Evolutionary conservation across 2,888 invertebrate species (phyloP).

Genomic region (Drosophila algonquin): DNA sequence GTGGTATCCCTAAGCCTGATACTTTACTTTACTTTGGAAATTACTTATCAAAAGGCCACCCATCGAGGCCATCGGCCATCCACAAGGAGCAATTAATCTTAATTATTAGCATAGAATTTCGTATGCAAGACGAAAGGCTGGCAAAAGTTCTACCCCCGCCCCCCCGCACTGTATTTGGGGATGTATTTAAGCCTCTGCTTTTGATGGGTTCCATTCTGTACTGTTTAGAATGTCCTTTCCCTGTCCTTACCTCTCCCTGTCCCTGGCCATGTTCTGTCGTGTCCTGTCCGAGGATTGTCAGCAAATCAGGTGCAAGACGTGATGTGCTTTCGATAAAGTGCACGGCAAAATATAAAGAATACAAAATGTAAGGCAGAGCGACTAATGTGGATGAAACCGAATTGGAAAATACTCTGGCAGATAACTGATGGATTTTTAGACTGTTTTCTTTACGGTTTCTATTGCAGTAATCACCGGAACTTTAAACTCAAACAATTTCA

Average conservation of each 20-base stretch:
- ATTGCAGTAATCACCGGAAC: too few species aligned
- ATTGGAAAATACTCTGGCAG: neutral
- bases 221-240: constrained; percentile 58
- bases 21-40: neutral
- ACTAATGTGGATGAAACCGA: neutral
- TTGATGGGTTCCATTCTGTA: constrained; percentile 35
- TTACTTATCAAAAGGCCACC: constrained; percentile 5
- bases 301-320: constrained; percentile 82
- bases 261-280: constrained; percentile 9
- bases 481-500: too few species aligned
- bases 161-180: neutral
- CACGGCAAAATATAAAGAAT: constrained; percentile 56
- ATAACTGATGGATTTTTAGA: neutral
- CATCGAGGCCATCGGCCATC: neutral
- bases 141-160: constrained; percentile 6
- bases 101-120: constrained; percentile 63
- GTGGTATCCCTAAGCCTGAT: neutral
- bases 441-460: neutral
- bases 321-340: constrained; percentile 77
- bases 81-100: constrained; percentile 69
- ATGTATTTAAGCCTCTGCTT: constrained; percentile 47
- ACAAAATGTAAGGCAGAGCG: constrained; percentile 11
- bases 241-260: neutral
- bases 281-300: constrained; percentile 62
- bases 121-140: constrained; percentile 56